Evolutionary conservation across 1,140 invertebrate species (phyloP), one percentile per base, ranked within the genome.

Genomic region (Drosophila ohnishii): DNA sequence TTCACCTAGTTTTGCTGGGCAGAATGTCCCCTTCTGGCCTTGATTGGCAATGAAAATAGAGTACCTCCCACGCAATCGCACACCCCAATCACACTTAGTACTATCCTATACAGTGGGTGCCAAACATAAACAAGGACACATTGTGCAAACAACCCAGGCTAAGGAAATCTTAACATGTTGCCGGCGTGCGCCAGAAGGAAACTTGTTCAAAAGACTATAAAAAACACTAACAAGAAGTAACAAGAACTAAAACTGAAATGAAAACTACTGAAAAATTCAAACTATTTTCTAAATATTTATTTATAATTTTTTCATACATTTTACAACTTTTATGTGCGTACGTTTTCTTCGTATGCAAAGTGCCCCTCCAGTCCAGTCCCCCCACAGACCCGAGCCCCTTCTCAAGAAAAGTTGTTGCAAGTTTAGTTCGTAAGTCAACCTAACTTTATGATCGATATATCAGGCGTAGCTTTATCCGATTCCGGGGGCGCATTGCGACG

Each of bases 241-340:
- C 19, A 19, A 19, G 19, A 75, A 69, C 53, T 57, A 69, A 61
- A 67, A 76, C 62, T 45, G 30, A 67, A 44, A 67, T 28, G 35
- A 77, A 67, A 76, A 60, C 55, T 39, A 67, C 55, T 39, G 58
- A 53, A 75, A 50, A 70, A 63, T 72, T 55, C 53, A 65, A 88
- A 88, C 84, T 87, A 87, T 83, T 87, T 88, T 75, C 74, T 88
- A 88, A 84, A 88, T 88, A 88, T 88, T 88, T 88, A 88, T 88
- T 88, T 84, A 78, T 80, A 88, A 84, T 75, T 82, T 74, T 81
- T 72, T 81, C 78, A 80, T 80, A 86, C 47, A 78, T 78, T 71
- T 78, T 84, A 84, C 50, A 75, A 76, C 59, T 71, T 85, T 69
- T 73, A 51, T 62, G 69, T 76, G 71, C 48, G 66, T 84, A 80